These are phyloP conservation scores for Beris morrisii DNA, from an alignment of 2,888 invertebrate species.

Conservation along the genomic window DNA sequence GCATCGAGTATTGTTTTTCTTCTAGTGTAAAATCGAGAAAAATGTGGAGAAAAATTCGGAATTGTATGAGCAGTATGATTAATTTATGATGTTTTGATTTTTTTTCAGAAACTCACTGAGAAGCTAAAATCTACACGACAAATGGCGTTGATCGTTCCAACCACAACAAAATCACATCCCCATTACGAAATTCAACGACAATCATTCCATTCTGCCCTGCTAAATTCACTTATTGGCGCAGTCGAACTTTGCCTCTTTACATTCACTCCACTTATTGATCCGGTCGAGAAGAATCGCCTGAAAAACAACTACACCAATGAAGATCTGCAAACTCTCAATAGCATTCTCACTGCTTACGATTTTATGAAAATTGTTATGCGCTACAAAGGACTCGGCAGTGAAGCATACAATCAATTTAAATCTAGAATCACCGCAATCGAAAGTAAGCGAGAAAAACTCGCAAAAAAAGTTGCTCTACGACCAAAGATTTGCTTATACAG, in stretches of 20 bases:
- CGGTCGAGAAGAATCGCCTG: conserved; percentile 74
- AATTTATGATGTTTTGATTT: neutral
- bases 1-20: no score
- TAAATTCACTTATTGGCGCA: conserved; percentile 56
- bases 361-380: conserved; percentile 52
- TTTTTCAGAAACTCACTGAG: conserved; percentile 41
- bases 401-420: conserved; percentile 45
- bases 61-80: no score
- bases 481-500: conserved; percentile 50
- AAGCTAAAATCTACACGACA: conserved; percentile 31
- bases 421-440: conserved; percentile 38
- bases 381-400: conserved; percentile 50
- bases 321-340: conserved; percentile 66
- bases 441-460: conserved; percentile 46
- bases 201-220: conserved; percentile 43
- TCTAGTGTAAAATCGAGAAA: no score
- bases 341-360: conserved; percentile 62
- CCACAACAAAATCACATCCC: conserved; percentile 23
- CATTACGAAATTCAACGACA: conserved; percentile 38
- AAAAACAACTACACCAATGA: conserved; percentile 71
- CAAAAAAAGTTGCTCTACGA: conserved; percentile 51
- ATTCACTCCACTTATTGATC: conserved; percentile 75
- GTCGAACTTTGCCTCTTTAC: conserved; percentile 63
- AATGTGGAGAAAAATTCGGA: no score
- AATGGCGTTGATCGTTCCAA: conserved; percentile 19